Percentiles rank a stretch among this genome's conserved stretches.
Conservation (phyloP, 1,140 invertebrate genomes). For the Oreohelix idahoensis region DNA sequence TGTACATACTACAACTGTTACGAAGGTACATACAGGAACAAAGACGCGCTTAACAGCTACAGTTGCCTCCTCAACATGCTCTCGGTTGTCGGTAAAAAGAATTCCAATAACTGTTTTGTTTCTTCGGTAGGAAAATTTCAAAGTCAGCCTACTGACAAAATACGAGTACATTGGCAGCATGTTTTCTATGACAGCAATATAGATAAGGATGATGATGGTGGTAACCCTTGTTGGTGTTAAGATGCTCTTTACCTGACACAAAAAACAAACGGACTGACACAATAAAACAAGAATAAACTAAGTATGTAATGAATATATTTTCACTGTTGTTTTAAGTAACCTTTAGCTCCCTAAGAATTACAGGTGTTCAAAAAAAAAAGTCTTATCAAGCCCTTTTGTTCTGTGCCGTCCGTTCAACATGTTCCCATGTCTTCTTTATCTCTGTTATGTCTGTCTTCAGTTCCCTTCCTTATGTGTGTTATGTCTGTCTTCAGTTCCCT, state of each 20-base stretch:
- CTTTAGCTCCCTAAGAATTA: too few species aligned
- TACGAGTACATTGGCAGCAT: conserved; percentile 1
- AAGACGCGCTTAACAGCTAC: background rate
- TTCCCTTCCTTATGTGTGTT: too few species aligned
- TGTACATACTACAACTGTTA: background rate
- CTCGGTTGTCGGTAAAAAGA: conserved; percentile 5
- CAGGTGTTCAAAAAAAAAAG: too few species aligned
- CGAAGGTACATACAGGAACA: background rate
- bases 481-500: too few species aligned
- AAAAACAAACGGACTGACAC: background rate
- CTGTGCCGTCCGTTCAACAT: too few species aligned
- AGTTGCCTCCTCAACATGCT: background rate
- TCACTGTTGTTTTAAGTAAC: too few species aligned
- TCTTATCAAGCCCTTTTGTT: too few species aligned
- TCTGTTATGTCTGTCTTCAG: too few species aligned
- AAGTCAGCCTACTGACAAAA: background rate
- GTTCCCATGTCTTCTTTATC: too few species aligned
- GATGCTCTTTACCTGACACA: background rate
- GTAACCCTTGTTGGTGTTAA: background rate
- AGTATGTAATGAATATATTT: too few species aligned
- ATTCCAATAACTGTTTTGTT: conserved; percentile 21
- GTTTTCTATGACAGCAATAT: background rate
- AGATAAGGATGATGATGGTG: background rate
- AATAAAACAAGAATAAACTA: too few species aligned
- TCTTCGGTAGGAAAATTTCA: background rate